Evolutionary conservation across 1,140 invertebrate species (phyloP), one percentile per base, ranked within the genome.

Genomic region (Lasioglossum albipes): DNA sequence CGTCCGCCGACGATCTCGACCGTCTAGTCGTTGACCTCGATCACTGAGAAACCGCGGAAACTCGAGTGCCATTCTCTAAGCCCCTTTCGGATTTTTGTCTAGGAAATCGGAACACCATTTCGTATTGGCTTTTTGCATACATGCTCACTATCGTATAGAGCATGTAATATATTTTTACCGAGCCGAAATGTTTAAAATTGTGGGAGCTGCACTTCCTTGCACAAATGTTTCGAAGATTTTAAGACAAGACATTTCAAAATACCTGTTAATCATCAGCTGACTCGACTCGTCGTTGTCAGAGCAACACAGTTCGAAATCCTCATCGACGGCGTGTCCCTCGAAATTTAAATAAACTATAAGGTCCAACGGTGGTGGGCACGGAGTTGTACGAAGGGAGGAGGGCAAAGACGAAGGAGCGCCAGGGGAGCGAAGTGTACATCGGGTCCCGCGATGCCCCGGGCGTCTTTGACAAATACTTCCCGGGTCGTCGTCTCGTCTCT

Each of bases 381-480:
- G 36, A 5, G 36, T 36, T 36, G 36, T 36, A 36, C 36, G 36
- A 22, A 13, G 4, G 18, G 18, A 18, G 13, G 27, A 13, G 16
- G 18, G 18, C 22, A 12, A 54, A 69, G 45, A 66, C 22, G 54
- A 49, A 36, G 75, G 13, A 70, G 36, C 64, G 31, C 61, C 70
- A 54, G 31, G 76, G 76, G 69, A 79, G 31, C 27, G 36, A 73
- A 79, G 76, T 79, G 76, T 79, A 73, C 76, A 79, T 65, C 61
- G 61, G 61, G 69, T 57, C 49, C 36, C 76, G 61, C 61, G 61
- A 65, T 31, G 76, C 76, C 31, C 76, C 59, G 49, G 70, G 76
- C 76, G 76, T 79, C 76, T 79, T 79, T 79, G 76, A 79, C 76
- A 79, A 79, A 79, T 79, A 79, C 70, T 79, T 79, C 12, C 76